Conservation (phyloP, 1,140 invertebrate genomes). For the Drosophila athabasca region DNA sequence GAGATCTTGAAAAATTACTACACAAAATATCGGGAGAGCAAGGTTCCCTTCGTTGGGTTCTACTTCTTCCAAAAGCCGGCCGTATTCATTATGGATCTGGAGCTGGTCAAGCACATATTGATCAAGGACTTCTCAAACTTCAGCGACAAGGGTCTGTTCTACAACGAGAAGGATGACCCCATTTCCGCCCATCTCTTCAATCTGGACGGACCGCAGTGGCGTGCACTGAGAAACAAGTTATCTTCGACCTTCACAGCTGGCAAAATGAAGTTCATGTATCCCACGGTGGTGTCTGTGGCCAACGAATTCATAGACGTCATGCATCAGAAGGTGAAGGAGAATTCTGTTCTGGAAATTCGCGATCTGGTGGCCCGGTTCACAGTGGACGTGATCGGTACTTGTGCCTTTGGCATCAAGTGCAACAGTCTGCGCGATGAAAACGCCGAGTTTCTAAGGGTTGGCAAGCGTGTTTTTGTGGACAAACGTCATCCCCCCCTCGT, state of each 20-base stretch:
- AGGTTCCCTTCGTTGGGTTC: constrained; percentile 72
- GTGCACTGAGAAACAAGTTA: constrained; percentile 84
- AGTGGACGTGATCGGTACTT: constrained; percentile 85
- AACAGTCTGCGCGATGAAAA: constrained; percentile 84
- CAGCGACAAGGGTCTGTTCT: constrained; percentile 83
- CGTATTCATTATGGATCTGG: constrained; percentile 84
- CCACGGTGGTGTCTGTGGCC: constrained; percentile 66
- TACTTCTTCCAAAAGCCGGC: constrained; percentile 84
- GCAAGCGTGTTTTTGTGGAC: constrained; percentile 48
- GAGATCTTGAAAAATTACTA: constrained; percentile 53
- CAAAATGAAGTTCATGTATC: constrained; percentile 86
- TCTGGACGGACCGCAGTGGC: constrained; percentile 85
- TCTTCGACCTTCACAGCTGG: constrained; percentile 85
- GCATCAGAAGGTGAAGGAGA: constrained; percentile 19
- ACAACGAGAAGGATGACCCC: constrained; percentile 84
- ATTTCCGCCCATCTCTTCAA: constrained; percentile 84
- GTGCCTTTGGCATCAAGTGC: constrained; percentile 87
- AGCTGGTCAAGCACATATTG: constrained; percentile 86
- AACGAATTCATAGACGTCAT: constrained; percentile 53
- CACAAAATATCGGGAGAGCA: constrained; percentile 59
- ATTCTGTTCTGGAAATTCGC: constrained; percentile 49
- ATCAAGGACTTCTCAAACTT: constrained; percentile 86
- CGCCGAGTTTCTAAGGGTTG: constrained; percentile 84
- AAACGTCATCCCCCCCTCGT: constrained; percentile 31
- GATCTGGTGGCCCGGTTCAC: constrained; percentile 73